These are phyloP conservation scores for Drosophila aldrichi DNA, from an alignment of 2,888 invertebrate species.

Conservation along the genomic window DNA sequence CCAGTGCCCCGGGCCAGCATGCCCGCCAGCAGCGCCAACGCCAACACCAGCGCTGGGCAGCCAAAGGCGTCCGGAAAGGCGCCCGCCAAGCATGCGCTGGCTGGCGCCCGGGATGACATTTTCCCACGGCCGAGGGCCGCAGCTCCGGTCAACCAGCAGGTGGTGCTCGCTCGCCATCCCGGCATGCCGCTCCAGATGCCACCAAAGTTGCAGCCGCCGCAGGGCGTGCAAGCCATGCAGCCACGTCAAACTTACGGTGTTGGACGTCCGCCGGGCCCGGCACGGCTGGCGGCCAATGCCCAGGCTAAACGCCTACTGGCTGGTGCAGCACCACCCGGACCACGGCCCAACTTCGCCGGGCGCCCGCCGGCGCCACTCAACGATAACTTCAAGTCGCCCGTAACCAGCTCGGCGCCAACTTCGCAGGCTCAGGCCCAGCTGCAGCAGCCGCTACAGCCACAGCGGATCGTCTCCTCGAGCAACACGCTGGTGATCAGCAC, in stretches of 20 bases:
- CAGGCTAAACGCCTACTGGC: not conserved
- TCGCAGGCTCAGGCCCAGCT: not conserved
- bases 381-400: not conserved
- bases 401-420: not conserved
- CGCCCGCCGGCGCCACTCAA: not conserved
- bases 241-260: conserved; percentile 3
- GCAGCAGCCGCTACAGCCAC: conserved; percentile 3
- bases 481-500: conserved; percentile 42
- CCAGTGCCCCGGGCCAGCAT: conserved; percentile 51
- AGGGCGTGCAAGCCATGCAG: not conserved
- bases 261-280: conserved; percentile 12
- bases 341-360: not conserved
- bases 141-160: not conserved
- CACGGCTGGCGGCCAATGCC: not conserved
- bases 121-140: conserved; percentile 52
- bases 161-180: conserved; percentile 30
- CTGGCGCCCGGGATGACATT: conserved; percentile 42
- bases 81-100: not conserved
- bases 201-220: not conserved
- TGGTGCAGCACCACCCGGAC: not conserved
- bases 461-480: conserved; percentile 16
- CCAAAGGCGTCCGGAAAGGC: not conserved
- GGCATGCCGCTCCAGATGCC: not conserved
- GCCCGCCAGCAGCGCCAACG: too few relatives aligned
- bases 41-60: not conserved